Evolutionary conservation across 2,888 invertebrate species (phyloP).

Genomic region (Clistopyga incitator): DNA sequence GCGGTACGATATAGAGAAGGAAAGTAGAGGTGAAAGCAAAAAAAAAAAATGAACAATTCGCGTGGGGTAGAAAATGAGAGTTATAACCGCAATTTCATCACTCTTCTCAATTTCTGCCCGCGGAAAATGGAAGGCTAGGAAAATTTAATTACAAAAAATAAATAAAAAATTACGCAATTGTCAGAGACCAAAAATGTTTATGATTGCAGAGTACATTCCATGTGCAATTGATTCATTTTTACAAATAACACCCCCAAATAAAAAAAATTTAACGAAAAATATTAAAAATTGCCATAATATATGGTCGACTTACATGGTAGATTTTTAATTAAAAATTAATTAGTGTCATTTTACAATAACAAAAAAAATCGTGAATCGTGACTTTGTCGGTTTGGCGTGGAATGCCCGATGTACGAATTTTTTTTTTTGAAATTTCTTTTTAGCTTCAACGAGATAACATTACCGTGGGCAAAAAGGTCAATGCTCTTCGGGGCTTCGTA

Average conservation of each 20-base stretch:
- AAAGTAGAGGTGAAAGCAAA: not conserved
- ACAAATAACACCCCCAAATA: too few relatives aligned
- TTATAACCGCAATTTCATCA: not conserved
- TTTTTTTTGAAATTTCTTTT: not conserved
- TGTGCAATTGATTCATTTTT: too few relatives aligned
- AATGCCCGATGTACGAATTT: not conserved
- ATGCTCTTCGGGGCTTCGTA: conserved; percentile 36
- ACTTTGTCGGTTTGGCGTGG: too few relatives aligned
- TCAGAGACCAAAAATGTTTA: too few relatives aligned
- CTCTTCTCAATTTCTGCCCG: not conserved
- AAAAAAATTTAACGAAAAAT: too few relatives aligned
- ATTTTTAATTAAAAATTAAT: too few relatives aligned
- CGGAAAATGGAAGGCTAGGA: not conserved
- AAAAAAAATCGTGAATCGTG: too few relatives aligned
- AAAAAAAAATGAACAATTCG: conserved; percentile 1
- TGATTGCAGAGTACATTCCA: too few relatives aligned
- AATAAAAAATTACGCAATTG: not conserved
- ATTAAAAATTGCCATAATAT: too few relatives aligned
- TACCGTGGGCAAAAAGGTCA: conserved; percentile 17
- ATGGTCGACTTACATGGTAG: too few relatives aligned
- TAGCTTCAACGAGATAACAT: conserved; percentile 26
- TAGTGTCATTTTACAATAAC: too few relatives aligned
- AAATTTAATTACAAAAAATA: not conserved
- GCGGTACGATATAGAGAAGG: not conserved
- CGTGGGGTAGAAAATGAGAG: not conserved